Evolutionary conservation across 2,888 invertebrate species (phyloP).

Genomic region (Dromius quadrimaculatus): DNA sequence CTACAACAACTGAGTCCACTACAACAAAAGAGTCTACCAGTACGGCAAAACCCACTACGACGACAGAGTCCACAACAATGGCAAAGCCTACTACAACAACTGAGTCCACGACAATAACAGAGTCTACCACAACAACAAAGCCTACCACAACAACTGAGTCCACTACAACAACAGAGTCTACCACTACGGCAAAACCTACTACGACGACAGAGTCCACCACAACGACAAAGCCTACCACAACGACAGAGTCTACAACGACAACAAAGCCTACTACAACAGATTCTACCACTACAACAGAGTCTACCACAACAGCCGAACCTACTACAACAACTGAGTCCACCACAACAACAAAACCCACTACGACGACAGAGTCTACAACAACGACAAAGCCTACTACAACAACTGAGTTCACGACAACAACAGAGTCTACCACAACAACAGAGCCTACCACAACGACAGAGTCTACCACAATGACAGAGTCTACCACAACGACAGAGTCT

Average conservation of each 20-base stretch:
- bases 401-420: neutral
- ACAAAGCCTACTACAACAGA: neutral
- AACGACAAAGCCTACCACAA: neutral
- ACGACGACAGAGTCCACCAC: neutral
- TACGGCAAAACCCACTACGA: too few species aligned
- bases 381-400: neutral
- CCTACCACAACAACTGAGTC: slow-evolving; percentile 6
- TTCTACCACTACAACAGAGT: neutral
- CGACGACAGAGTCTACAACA: neutral
- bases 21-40: too few species aligned
- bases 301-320: slow-evolving; percentile 1
- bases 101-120: neutral
- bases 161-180: slow-evolving; percentile 7
- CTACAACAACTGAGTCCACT: too few species aligned
- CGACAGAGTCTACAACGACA: neutral
- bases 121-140: slow-evolving; percentile 1
- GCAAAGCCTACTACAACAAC: neutral
- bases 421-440: neutral
- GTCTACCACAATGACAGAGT: neutral
- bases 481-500: neutral
- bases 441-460: neutral
- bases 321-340: neutral
- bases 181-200: neutral
- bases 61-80: neutral
- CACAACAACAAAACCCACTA: neutral